Evolutionary conservation across 1,140 invertebrate species (phyloP), one percentile per base, ranked within the genome.

Genomic region (Subanguina moxae): DNA sequence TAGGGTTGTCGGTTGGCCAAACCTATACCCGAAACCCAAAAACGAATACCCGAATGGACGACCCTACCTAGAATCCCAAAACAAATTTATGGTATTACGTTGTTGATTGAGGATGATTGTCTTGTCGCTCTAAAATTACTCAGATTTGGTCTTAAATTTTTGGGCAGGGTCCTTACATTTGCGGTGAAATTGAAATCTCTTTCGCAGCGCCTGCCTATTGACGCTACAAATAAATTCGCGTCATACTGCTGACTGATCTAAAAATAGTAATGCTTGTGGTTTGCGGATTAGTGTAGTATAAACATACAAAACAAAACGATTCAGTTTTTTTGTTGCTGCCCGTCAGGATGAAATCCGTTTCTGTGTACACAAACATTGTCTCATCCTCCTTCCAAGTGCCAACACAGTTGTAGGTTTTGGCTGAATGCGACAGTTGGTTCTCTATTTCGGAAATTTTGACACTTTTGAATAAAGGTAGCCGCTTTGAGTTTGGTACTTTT

Each of bases 361-460:
- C 59, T 17, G 71, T 23, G 30, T 73, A 73, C 28, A 73, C 72
- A 38, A 73, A 63, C 9, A 67, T 42, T 3, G 30, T 25, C 1
- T 72, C 71, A 57, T 67, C 71, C 23, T 73, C 73, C 25, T 62
- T 65, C 71, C 71, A 73, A 5, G 71, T 73, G 30, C 65, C 71
- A 1, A 66, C 17, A 19, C 71, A 73, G 8, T n/a, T 64, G 58
- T 73, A 73, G 13, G 42, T 30, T 19, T 25, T 52, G 23, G 67
- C 68, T 65, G n/a, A 65, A 61, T 59, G 19, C 17, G 32, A 21
- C 32, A 19, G n/a, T n/a, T n/a, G n/a, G n/a, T n/a, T 46, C n/a
- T 64, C 7, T 64, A n/a, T 57, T 65, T 5, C 21, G 43, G 38
- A 23, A n/a, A 62, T 32, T 27, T 27, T 17, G 17, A 11, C 0